Evolutionary conservation across 2,113 vertebrate genomes (phyloP).

Genomic region (Boulengerochromis microlepis): DNA sequence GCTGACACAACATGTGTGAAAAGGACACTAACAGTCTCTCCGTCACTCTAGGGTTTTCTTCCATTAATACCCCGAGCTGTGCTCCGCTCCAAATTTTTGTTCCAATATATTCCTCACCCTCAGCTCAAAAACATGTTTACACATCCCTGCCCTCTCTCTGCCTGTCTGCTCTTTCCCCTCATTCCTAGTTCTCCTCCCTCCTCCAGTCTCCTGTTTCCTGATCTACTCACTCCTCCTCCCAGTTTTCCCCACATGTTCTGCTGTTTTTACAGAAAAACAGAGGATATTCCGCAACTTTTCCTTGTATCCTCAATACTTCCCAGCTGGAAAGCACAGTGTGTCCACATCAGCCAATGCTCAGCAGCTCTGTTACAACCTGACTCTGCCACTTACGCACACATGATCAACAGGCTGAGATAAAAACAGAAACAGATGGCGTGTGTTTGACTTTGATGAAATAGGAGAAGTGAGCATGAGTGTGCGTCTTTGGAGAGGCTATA

Average conservation of each 20-base stretch:
- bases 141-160: not conserved
- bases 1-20: not conserved
- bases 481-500: not conserved
- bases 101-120: not conserved
- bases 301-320: not conserved
- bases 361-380: not conserved
- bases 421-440: conserved; percentile 31
- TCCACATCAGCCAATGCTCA: not conserved
- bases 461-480: not conserved
- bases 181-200: not conserved
- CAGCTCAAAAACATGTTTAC: conserved; percentile 53
- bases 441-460: not conserved
- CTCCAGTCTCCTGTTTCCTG: not conserved
- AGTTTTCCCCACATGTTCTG: not conserved
- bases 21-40: not conserved
- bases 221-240: not conserved
- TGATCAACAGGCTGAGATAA: not conserved
- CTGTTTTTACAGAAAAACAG: not conserved
- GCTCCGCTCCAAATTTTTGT: not conserved
- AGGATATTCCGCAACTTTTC: not conserved
- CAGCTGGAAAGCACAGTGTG: not conserved
- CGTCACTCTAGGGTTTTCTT: not conserved
- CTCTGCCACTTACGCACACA: not conserved
- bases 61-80: not conserved
- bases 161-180: not conserved